Conservation (phyloP, 2,888 invertebrate genomes). For the Linnaemya tessellans region DNA sequence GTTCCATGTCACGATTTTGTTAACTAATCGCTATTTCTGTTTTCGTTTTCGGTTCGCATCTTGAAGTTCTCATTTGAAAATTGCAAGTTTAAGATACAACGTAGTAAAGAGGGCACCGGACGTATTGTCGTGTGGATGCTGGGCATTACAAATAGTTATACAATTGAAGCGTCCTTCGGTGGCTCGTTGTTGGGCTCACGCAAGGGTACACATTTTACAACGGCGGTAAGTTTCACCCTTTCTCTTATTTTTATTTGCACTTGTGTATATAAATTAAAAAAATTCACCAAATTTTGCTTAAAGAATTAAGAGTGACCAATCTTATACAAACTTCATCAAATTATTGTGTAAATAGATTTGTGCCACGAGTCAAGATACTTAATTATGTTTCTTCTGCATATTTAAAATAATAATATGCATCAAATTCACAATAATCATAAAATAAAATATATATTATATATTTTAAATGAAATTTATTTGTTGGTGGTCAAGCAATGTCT, state of each 20-base stretch:
- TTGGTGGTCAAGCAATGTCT: too few relatives aligned
- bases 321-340: too few relatives aligned
- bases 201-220: constrained; percentile 92
- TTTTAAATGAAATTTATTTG: too few relatives aligned
- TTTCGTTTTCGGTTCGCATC: constrained; percentile 19
- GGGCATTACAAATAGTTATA: constrained; percentile 97
- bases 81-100: constrained; percentile 96
- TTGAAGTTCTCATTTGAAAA: constrained; percentile 93
- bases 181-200: constrained; percentile 93
- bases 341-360: too few relatives aligned
- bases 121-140: constrained; percentile 97
- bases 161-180: constrained; percentile 97
- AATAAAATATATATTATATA: too few relatives aligned
- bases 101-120: constrained; percentile 97
- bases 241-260: background rate
- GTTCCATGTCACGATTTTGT: constrained; percentile 35
- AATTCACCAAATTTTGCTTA: background rate
- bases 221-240: constrained; percentile 80
- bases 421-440: too few relatives aligned
- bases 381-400: too few relatives aligned
- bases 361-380: too few relatives aligned
- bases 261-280: background rate
- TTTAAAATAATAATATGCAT: too few relatives aligned
- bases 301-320: too few relatives aligned
- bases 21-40: constrained; percentile 52